Evolutionary conservation across 2,113 vertebrate genomes (phyloP), one percentile per base, ranked within the genome.

Genomic region (Melanocharis versteri): DNA sequence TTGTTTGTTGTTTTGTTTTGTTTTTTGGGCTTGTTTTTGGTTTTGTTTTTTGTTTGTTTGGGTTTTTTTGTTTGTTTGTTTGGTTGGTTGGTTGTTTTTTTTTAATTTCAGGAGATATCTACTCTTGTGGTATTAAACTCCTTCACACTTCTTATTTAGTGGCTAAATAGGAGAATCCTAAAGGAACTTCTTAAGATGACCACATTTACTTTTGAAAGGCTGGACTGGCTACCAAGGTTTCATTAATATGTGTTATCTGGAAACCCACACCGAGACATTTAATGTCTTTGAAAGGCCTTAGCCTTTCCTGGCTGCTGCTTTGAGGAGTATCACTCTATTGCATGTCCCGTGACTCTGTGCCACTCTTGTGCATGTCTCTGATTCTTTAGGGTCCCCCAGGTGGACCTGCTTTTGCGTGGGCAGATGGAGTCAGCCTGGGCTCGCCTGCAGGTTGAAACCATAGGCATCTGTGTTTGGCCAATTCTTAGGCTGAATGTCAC

Each of bases 401-500:
- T 31, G 28, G 15, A 40, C 4, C 11, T 65, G 40, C 6, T 68
- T 48, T 42, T 45, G 5, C 1, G 0, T 35, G 22, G 9, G 35
- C 33, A 45, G 26, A 30, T 30, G 15, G 16, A 64, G 11, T 30
- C 18, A 66, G 27, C 2, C 11, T 7, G 8, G 47, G 4, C 15
- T 72, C 45, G 37, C 44, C 45, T 65, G 33, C 28, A 61, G 14
- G 30, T 5, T 18, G 21, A 27, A 44, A n/a, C 24, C 6, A 16
- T 5, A 12, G 14, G 2, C 26, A 61, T 26, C 35, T 19, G 30
- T 8, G 10, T 68, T 62, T 58, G 10, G 9, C 39, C 6, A 5
- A 0, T 28, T 70, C 20, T 70, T 5, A n/a, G 23, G 13, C 15
- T 56, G 37, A 60, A 13, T 37, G 42, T 33, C 20, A 37, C 2